Evolutionary conservation across 2,888 invertebrate species (phyloP), one percentile per base, ranked within the genome.

Genomic region (Eucera pruinosa): DNA sequence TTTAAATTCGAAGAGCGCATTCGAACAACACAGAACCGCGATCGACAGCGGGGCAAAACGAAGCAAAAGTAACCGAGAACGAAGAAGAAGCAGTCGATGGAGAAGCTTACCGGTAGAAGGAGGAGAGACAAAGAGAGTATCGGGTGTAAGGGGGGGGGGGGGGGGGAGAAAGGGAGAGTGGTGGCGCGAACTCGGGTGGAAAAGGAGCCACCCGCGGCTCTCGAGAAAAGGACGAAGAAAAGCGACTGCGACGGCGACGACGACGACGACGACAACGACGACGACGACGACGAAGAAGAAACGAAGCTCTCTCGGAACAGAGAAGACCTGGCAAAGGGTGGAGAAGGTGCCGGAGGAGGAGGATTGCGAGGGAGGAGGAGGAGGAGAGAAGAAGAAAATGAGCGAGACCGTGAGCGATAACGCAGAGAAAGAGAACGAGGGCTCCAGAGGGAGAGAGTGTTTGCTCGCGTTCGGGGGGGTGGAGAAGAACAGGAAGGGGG

Each of bases 1-100:
- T 85, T 85, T 85, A 84, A 84, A 84, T 84, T 84, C 83, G 85
- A 84, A 70, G 83, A 83, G 83, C 68, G 83, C 83, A 60, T 74
- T 74, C 74, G 81, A 78, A 80, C 78, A 64, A n/a, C n/a, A n/a
- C n/a, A n/a, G 57, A 52, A 80, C 78, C 68, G 84, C 82, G 81
- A 83, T 85, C 85, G 85, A 83, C 81, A 71, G 84, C 57, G 78
- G 67, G 68, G n/a, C 71, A 68, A 83, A 76, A 78, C 11, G 74
- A 65, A 60, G 45, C 5, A 39, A 66, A 57, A 55, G 18, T 20
- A n/a, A n/a, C n/a, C n/a, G n/a, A n/a, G n/a, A n/a, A n/a, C n/a
- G n/a, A n/a, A n/a, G n/a, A n/a, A n/a, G 48, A 54, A 39, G 58
- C 36, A 33, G 52, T 27, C 27, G 66, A 47, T n/a, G 54, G 47